These are phyloP conservation scores for Tachina fera DNA, from an alignment of 2,888 invertebrate genomes.

Conservation along the genomic window DNA sequence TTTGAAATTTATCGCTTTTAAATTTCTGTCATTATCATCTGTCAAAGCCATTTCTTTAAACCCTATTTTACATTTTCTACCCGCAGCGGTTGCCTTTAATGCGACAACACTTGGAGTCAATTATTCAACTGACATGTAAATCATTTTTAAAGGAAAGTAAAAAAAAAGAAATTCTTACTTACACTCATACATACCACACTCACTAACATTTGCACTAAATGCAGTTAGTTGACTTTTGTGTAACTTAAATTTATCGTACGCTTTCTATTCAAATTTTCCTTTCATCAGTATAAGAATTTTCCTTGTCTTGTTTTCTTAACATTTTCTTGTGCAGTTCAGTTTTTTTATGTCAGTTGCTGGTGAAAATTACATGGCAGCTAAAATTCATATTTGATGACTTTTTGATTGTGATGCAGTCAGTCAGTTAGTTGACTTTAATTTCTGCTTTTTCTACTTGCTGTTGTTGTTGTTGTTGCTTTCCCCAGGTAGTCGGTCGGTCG, in stretches of 20 bases:
- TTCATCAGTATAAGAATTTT: conserved; percentile 29
- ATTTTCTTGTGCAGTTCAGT: conserved; percentile 17
- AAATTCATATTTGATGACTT: conserved; percentile 74
- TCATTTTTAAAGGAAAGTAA: conserved; percentile 49
- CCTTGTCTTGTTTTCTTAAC: conserved; percentile 17
- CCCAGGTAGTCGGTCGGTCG: conserved; percentile 1
- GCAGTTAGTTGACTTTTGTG: conserved; percentile 68
- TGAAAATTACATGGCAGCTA: conserved; percentile 71
- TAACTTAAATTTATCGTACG: conserved; percentile 64
- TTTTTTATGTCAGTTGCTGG: conserved; percentile 53
- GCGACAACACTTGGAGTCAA: conserved; percentile 61
- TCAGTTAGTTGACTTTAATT: conserved; percentile 30
- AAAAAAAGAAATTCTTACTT: not conserved
- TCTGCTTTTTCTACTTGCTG: not conserved
- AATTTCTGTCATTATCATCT: conserved; percentile 24
- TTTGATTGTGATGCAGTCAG: conserved; percentile 72
- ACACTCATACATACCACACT: not conserved
- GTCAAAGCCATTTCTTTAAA: conserved; percentile 33
- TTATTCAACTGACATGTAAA: conserved; percentile 68
- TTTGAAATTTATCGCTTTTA: conserved; percentile 17
- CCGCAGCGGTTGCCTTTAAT: conserved; percentile 37
- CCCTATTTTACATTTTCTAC: conserved; percentile 8
- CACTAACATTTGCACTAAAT: conserved; percentile 40
- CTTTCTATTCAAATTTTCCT: conserved; percentile 57
- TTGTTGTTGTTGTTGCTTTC: not conserved